phyloP scores from a whole-genome alignment of 2,888 invertebrate genomes.

The Aspidiotus destructor region DNA sequence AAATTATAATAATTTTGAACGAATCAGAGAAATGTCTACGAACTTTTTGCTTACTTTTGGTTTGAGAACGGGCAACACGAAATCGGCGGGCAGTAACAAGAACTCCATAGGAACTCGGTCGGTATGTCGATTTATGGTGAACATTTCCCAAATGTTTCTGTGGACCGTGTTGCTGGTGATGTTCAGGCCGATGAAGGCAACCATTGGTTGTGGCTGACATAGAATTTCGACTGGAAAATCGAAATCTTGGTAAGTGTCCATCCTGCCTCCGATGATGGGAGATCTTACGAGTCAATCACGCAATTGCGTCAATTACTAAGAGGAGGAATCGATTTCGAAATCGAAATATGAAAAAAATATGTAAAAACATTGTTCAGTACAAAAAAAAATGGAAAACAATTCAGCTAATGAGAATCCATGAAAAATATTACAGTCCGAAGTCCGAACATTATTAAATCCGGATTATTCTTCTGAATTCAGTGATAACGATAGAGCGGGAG shows the following conservation, averaged over 20 bases:
- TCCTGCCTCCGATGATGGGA: not conserved
- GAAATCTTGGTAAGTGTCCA: conserved; percentile 40
- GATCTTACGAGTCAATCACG: too few species aligned
- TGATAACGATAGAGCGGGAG: too few species aligned
- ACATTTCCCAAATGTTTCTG: conserved; percentile 86
- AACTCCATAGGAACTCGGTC: conserved; percentile 78
- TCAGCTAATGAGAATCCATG: not conserved
- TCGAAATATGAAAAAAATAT: not conserved
- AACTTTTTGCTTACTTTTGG: conserved; percentile 48
- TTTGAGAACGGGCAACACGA: conserved; percentile 79
- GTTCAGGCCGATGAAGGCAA: conserved; percentile 83
- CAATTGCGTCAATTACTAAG: too few species aligned
- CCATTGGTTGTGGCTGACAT: conserved; percentile 71
- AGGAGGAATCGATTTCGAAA: not conserved
- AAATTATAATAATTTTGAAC: conserved; percentile 8
- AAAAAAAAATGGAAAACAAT: not conserved
- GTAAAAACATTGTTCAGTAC: not conserved
- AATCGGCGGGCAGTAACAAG: conserved; percentile 66
- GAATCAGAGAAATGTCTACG: not conserved
- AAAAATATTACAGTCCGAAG: too few species aligned
- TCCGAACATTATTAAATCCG: too few species aligned
- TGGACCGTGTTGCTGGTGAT: conserved; percentile 74
- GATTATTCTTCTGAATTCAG: too few species aligned
- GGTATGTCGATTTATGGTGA: conserved; percentile 67
- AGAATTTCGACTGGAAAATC: conserved; percentile 76